phyloP scores from a whole-genome alignment of 2,797 vertebrate species.

The Neomorphus geoffroyi region DNA sequence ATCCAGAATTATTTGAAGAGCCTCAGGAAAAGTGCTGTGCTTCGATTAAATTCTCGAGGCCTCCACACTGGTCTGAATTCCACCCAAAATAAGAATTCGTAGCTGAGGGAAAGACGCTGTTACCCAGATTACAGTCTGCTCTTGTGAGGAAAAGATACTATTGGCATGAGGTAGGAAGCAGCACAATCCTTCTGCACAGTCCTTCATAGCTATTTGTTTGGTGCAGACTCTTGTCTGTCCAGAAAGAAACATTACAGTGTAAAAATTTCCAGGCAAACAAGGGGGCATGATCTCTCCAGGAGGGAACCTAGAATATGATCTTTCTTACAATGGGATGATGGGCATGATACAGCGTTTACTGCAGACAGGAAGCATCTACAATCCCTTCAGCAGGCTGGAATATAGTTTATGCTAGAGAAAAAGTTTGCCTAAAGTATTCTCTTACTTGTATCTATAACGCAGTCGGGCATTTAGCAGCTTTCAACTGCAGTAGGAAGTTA shows the following conservation, averaged over 20 bases:
- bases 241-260: neutral
- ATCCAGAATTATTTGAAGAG: constrained; percentile 56
- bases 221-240: neutral
- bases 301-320: neutral
- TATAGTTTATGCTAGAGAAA: neutral
- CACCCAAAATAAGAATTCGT: constrained; percentile 36
- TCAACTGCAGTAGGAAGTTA: neutral
- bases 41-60: constrained; percentile 35
- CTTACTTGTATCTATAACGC: neutral
- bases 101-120: constrained; percentile 13
- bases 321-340: neutral
- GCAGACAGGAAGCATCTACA: neutral
- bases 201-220: neutral
- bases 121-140: constrained; percentile 27
- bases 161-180: neutral
- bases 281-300: neutral
- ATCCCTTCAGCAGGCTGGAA: neutral
- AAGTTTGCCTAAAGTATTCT: neutral
- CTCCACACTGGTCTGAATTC: constrained; percentile 44
- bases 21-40: neutral
- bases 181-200: neutral
- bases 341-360: neutral
- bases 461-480: neutral
- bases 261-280: neutral
- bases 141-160: neutral